Evolutionary conservation across 2,797 vertebrate genomes (phyloP).

Genomic region (Malurus leucopterus): DNA sequence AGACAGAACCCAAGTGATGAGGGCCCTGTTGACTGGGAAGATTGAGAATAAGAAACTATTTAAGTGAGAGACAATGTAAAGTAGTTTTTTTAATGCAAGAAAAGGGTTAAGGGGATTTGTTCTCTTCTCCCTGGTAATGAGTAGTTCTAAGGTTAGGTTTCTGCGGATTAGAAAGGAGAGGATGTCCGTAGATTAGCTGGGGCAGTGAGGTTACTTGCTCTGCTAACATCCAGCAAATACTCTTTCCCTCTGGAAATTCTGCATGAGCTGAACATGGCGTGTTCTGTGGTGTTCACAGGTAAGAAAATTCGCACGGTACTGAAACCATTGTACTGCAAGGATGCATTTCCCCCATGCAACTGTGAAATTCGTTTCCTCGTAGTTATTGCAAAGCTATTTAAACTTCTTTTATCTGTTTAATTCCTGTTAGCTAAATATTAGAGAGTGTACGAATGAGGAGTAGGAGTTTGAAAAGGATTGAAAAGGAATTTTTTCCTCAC

Average conservation of each 20-base stretch:
- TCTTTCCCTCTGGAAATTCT: constrained; percentile 25
- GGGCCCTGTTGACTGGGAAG: neutral
- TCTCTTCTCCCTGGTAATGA: constrained; percentile 39
- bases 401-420: neutral
- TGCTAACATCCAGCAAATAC: neutral
- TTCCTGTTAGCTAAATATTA: neutral
- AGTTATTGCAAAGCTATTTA: neutral
- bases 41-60: neutral
- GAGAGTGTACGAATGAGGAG: neutral
- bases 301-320: constrained; percentile 27
- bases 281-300: constrained; percentile 44
- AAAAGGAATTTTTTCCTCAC: neutral
- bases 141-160: constrained; percentile 53
- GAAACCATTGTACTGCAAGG: neutral
- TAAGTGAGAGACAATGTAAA: neutral
- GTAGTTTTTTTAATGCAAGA: neutral
- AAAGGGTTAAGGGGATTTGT: constrained; percentile 65
- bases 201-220: constrained; percentile 61
- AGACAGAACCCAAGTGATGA: neutral
- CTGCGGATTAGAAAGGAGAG: constrained; percentile 72
- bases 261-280: neutral
- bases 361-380: neutral
- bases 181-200: constrained; percentile 68
- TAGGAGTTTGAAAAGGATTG: neutral
- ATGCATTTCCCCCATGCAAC: neutral